Base-by-base conservation (phyloP, 2,113 vertebrate genomes). In the Argyrosomus japonicus region DNA sequence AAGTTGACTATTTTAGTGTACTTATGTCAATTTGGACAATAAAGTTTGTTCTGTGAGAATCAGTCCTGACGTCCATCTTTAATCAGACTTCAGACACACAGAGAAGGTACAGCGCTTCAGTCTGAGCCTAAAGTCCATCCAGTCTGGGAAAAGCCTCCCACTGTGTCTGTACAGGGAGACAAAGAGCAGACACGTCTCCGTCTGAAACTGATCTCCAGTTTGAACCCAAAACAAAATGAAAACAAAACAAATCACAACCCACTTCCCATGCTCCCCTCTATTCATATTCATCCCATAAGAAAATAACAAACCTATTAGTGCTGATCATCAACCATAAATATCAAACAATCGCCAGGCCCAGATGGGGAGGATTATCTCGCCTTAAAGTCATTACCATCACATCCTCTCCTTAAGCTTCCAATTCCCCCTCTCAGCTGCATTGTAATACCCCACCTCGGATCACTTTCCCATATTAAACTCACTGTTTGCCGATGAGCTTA, bases 371-470 rank as follows among this genome's bases (percentile, higher is more conserved):
- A 96, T 97, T 97, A 97, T 94, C 93, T 75, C n/a, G 95, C 87
- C 94, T 97, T 95, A 96, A 94, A 95, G 93, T 96, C 90, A 96
- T 97, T 97, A 96, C 94, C 93, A 91, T 95, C 96, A 96, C 95
- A 97, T 96, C 96, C 96, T 96, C 95, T 94, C 93, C 91, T 91
- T 96, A 97, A 97, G 95, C 96, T 96, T 93, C 90, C 95, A 92
- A 95, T 96, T 95, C 94, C 91, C 77, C 70, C 89, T 93, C 90
- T 93, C 94, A 94, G 91, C 92, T 94, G 92, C 85, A 70, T 93
- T 94, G 88, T 95, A 95, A 96, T 95, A 93, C 95, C 94, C 53
- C 9, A 77, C 76, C 87, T 64, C 83, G 93, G 96, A 96, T 97
- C 96, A 71, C 89, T 94, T 97, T 97, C 93, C 95, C 94, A 90